Conservation (phyloP, 1,140 invertebrate genomes). For the Diabrotica undecimpunctata region DNA sequence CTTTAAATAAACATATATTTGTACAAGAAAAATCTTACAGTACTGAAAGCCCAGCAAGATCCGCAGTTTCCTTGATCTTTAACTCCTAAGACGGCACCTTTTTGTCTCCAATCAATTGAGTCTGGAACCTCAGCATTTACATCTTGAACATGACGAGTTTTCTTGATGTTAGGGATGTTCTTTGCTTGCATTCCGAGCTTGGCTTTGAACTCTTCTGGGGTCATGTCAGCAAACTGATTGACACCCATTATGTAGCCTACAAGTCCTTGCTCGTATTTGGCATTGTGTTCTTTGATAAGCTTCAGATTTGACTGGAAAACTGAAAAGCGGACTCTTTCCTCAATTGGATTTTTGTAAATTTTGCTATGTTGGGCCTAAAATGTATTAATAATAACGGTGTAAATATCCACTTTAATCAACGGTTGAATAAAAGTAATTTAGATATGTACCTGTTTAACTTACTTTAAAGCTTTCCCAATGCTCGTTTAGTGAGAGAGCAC, state of each 20-base stretch:
- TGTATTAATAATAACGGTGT: neutral
- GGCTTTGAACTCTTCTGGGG: no score
- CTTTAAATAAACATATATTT: no score
- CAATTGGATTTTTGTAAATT: neutral
- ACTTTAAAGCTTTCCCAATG: no score
- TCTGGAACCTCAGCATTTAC: constrained; percentile 11
- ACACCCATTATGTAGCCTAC: no score
- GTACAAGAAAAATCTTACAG: constrained; percentile 54
- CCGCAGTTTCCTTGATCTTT: constrained; percentile 41
- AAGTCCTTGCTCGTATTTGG: no score
- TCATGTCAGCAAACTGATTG: no score
- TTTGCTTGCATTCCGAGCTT: no score
- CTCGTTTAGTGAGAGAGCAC: no score
- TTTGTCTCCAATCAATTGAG: neutral
- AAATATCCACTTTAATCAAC: no score
- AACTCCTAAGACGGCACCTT: constrained; percentile 29
- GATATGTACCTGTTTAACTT: no score
- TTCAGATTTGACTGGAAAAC: neutral
- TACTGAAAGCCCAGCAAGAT: constrained; percentile 23
- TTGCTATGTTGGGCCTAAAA: neutral
- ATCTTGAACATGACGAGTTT: neutral
- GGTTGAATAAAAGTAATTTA: no score
- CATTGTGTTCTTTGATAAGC: neutral
- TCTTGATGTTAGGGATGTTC: neutral
- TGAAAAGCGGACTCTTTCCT: neutral